Evolutionary conservation across 2,888 invertebrate species (phyloP), one percentile per base, ranked within the genome.

Genomic region (Pristionchus maxplancki): DNA sequence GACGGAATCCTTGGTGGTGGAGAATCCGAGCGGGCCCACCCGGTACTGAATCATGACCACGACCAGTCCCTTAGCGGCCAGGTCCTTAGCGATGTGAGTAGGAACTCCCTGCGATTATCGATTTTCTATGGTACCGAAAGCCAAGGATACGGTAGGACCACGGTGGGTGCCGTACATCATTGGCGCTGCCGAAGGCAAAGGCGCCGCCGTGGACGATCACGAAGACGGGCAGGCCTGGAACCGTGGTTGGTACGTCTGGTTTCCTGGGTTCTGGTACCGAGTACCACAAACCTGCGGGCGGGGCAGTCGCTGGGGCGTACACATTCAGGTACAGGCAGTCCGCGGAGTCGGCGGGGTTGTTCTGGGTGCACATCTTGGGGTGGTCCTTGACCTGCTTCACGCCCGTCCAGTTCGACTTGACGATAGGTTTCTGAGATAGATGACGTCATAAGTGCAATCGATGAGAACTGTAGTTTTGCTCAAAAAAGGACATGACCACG

Each of bases 11-110:
- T 31, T 31, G 48, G 50, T 50, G 82, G 82, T 50, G 15, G 50
- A 48, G 82, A 82, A 82, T 28, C 82, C 82, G 31, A 82, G 82
- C 4, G 50, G 82, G 17, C 82, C 82, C 31, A 82, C 50, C 15
- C 82, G 9, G 82, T 82, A 82, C 28, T 82, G 82, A 13, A 82
- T 44, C 6, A 50, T 3, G 13, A 82, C 82, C 24, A 82, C 50
- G 50, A 82, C 82, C 2, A 82, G 20, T 82, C 82, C 82, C 82
- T 82, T 82, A 6, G 82, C 13, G 3, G 31, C 82, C 28, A 82
- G 15, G n/a, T 82, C n/a, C 31, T 82, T 24, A 3, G 82, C 82
- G 50, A 82, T 48, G 28, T 50, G 31, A 15, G 4, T 3, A 11
- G 74, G 40, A 5, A n/a, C 28, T 48, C 82, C 82, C 50, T 82